These are phyloP conservation scores for Nezara viridula DNA, from an alignment of 2,888 invertebrate genomes.

Conservation along the genomic window DNA sequence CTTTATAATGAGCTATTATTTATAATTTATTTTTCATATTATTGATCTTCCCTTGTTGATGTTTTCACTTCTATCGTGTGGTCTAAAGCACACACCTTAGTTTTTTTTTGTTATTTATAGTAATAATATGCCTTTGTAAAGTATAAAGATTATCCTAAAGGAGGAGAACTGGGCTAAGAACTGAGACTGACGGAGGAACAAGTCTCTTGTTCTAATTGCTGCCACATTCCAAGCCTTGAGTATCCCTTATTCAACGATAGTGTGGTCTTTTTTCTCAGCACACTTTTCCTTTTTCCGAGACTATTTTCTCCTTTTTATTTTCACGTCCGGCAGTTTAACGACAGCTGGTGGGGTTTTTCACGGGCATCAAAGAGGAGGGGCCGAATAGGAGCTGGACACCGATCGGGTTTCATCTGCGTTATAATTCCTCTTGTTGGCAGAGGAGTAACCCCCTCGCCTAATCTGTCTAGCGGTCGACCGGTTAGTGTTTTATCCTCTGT, in stretches of 20 bases:
- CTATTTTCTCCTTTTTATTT: slow-evolving; percentile 28
- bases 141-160: background rate
- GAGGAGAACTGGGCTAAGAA: background rate
- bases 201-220: slow-evolving; percentile 3
- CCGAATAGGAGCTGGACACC: background rate
- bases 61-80: too few relatives aligned
- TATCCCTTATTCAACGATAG: slow-evolving; percentile 47
- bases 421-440: slow-evolving; percentile 10
- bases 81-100: too few relatives aligned
- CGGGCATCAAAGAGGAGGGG: background rate
- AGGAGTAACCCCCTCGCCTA: background rate
- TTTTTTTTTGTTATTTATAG: too few relatives aligned
- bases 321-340: slow-evolving; percentile 40
- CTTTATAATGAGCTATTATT: too few relatives aligned
- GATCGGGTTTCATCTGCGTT: slow-evolving; percentile 21
- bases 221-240: slow-evolving; percentile 10
- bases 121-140: too few relatives aligned
- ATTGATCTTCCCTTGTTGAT: too few relatives aligned
- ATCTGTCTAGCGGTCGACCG: background rate
- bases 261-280: background rate
- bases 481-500: background rate
- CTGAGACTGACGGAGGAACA: background rate
- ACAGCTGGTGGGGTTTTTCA: background rate
- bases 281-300: slow-evolving; percentile 12
- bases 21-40: too few relatives aligned